These are phyloP conservation scores for Elegia similella DNA, from an alignment of 2,888 invertebrate genomes.

Conservation along the genomic window DNA sequence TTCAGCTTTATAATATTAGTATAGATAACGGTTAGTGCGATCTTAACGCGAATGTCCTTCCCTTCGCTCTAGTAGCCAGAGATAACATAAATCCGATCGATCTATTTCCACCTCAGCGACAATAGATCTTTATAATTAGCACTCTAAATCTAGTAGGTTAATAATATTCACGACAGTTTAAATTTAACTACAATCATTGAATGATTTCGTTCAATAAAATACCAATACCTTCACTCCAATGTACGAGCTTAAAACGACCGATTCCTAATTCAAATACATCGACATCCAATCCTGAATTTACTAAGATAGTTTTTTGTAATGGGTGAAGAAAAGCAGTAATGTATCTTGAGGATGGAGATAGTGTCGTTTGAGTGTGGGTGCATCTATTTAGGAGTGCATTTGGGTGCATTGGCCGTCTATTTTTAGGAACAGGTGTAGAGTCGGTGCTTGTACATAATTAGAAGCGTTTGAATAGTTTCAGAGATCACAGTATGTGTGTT, in stretches of 20 bases:
- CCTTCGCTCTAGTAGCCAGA: too few species aligned
- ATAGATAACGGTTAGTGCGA: too few species aligned
- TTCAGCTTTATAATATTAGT: too few species aligned
- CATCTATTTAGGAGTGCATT: constrained; percentile 40
- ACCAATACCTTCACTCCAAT: constrained; percentile 49
- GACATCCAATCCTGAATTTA: constrained; percentile 22
- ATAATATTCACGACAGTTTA: constrained; percentile 32
- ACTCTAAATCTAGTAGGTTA: constrained; percentile 29
- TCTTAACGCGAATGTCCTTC: too few species aligned
- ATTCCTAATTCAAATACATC: background rate
- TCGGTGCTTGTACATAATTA: constrained; percentile 20
- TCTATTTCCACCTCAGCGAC: background rate
- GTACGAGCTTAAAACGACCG: background rate
- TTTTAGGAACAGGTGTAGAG: constrained; percentile 54
- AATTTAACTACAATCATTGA: constrained; percentile 46
- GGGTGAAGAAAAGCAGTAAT: constrained; percentile 20
- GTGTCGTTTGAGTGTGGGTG: constrained; percentile 18
- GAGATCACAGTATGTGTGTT: background rate
- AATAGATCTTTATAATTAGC: constrained; percentile 7
- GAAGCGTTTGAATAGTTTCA: constrained; percentile 8
- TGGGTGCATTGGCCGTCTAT: constrained; percentile 65
- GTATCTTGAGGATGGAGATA: constrained; percentile 17
- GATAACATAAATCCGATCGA: background rate
- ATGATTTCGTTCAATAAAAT: constrained; percentile 59
- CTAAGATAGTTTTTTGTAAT: background rate